Evolutionary conservation across 35 echinoderm and acorn worm genomes (phyloP), one percentile per base, ranked within the genome.

Genomic region (Eucidaris tribuloides): DNA sequence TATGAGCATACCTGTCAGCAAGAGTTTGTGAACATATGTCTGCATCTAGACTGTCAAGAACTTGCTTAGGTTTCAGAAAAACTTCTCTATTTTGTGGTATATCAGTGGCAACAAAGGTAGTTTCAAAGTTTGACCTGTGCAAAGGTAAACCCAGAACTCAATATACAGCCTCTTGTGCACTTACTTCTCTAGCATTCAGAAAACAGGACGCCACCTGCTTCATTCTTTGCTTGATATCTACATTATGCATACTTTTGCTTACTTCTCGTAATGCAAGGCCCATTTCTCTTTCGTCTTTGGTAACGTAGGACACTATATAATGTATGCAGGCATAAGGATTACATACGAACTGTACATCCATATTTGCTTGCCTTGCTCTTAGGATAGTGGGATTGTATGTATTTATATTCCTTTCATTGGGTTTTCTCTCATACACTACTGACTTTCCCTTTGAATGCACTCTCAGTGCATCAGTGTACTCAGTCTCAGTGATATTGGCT

Each of bases 211-310:
- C 91, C 18, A 68, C 52, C 77, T 83, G 44, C 25, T 68, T 74
- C 55, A 93, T 81, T 78, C 83, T 60, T 11, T 28, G 19, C 20
- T 76, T 71, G 18, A 82, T 68, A 48, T 82, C 70, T 64, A 1
- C 44, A 20, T 34, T 20, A 42, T 28, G 48, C 4, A 74, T 19
- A 37, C 74, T 49, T 81, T 81, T 81, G 49, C 68, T 46, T 22
- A 39, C 37, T 83, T 31, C 58, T 22, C 45, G 46, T 11, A 65
- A 39, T 7, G 41, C 22, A 22, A 30, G 18, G 28, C 43, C 91
- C 91, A 83, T 93, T 88, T 76, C 84, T 46, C 54, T 13, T 82
- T 88, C 90, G 77, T 81, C 32, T 62, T 92, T 92, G 23, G 44
- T 83, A 1, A 88, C 65, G 24, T 93, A 89, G 7, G 91, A 87